Conservation (phyloP, 2,888 invertebrate genomes). For the Thelaira solivaga region DNA sequence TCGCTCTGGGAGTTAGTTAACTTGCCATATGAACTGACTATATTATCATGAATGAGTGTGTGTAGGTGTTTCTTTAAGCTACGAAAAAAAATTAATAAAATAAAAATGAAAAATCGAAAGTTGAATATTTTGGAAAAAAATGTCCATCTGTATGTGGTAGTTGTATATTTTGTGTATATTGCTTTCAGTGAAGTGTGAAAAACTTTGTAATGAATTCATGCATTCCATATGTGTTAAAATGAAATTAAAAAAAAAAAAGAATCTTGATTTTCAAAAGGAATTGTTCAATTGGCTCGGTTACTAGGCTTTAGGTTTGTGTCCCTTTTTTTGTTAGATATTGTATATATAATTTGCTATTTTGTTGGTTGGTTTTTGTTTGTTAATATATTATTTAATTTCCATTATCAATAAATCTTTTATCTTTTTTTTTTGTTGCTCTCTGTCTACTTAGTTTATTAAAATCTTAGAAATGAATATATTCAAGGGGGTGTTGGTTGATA, state of each 20-base stretch:
- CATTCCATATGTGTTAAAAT: neutral
- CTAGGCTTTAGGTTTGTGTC: neutral
- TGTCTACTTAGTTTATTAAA: neutral
- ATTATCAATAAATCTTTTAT: neutral
- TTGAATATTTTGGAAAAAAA: neutral
- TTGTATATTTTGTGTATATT: neutral
- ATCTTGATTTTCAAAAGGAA: neutral
- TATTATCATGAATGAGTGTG: neutral
- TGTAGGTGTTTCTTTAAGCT: neutral
- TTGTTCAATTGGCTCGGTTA: neutral
- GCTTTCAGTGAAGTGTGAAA: constrained; percentile 17
- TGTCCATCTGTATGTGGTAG: too few relatives aligned
- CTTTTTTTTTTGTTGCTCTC: too few relatives aligned
- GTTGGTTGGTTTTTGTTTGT: neutral
- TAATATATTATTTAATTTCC: neutral
- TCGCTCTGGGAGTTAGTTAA: too few relatives aligned
- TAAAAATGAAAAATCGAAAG: too few relatives aligned
- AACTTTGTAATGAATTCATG: neutral
- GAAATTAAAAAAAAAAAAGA: too few relatives aligned
- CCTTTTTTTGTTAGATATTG: neutral
- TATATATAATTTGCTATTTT: neutral
- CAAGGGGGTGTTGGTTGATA: neutral
- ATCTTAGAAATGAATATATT: neutral
- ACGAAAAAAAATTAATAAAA: neutral
- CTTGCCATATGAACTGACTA: too few relatives aligned